A percentile compares a stretch with the other conserved stretches of the same genome.
Conservation (phyloP, 2,888 invertebrate genomes). For the Andrena trimmerana region DNA sequence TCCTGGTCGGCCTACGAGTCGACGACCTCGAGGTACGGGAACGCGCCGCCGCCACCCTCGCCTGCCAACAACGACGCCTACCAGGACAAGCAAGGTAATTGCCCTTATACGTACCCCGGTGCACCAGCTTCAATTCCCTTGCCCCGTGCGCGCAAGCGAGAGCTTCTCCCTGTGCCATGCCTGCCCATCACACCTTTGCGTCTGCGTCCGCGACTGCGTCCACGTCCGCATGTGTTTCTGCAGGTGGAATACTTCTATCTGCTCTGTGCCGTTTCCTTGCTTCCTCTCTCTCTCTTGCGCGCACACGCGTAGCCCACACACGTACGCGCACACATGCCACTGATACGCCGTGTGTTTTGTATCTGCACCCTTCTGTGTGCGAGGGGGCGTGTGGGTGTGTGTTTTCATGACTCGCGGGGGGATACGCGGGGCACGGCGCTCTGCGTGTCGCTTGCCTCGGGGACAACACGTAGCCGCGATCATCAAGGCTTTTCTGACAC, state of each 20-base stretch:
- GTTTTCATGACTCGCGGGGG: background rate
- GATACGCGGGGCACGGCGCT: background rate
- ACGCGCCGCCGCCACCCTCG: conserved; percentile 81
- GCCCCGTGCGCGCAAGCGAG: background rate
- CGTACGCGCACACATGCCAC: background rate
- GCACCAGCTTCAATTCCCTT: conserved; percentile 5
- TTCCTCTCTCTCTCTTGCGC: background rate
- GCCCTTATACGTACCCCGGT: conserved; percentile 11
- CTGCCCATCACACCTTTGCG: conserved; percentile 10
- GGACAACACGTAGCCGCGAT: conserved; percentile 27
- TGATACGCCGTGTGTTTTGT: too few species aligned
- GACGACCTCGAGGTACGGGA: conserved; percentile 80
- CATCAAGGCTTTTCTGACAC: conserved; percentile 16
- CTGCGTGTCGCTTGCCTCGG: background rate
- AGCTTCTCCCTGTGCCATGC: background rate
- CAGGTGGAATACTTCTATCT: conserved; percentile 25
- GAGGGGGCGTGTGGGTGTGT: background rate
- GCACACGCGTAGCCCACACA: background rate
- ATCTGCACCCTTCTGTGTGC: background rate
- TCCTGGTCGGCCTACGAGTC: conserved; percentile 82
- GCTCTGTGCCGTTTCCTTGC: background rate
- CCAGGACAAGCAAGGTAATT: conserved; percentile 80
- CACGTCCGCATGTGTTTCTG: conserved; percentile 13
- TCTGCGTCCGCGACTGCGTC: conserved; percentile 42
- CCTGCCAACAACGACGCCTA: conserved; percentile 81